A percentile compares a stretch with the other conserved stretches of the same genome.
Conservation (phyloP, 2,888 invertebrate species). For the Melitaea athalia region DNA sequence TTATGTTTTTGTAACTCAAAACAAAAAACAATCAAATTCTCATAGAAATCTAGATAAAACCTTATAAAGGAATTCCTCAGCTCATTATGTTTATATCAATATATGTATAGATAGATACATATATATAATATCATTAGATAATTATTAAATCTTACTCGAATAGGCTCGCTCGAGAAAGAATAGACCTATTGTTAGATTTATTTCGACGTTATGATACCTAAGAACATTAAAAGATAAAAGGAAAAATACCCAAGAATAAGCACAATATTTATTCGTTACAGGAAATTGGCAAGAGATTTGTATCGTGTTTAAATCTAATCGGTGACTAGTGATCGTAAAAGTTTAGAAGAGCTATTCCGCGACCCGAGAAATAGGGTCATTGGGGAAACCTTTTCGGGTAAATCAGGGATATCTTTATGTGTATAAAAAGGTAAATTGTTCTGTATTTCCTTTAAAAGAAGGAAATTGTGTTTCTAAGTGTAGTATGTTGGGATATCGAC, state of each 20-base stretch:
- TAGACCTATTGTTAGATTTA: neutral
- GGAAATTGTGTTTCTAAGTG: neutral
- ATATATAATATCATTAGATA: too few species aligned
- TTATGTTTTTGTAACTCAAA: too few species aligned
- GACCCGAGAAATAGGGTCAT: neutral
- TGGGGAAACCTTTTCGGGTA: neutral
- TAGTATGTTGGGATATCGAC: too few species aligned
- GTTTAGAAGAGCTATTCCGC: conserved; percentile 3
- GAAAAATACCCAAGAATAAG: neutral
- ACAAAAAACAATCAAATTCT: too few species aligned
- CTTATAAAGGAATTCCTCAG: too few species aligned
- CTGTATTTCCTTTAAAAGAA: neutral
- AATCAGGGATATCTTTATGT: conserved; percentile 3
- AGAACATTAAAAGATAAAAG: neutral
- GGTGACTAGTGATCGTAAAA: conserved; percentile 4
- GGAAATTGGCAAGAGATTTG: conserved; percentile 18
- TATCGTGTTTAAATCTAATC: conserved; percentile 20
- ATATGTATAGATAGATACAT: too few species aligned
- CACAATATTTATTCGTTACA: conserved; percentile 1
- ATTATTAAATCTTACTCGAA: too few species aligned
- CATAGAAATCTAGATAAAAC: too few species aligned
- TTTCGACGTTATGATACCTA: neutral
- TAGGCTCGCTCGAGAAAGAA: neutral
- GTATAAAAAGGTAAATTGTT: neutral
- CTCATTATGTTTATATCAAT: too few species aligned